Conservation (phyloP, 2,888 invertebrate genomes). For the Lycaena phlaeas region DNA sequence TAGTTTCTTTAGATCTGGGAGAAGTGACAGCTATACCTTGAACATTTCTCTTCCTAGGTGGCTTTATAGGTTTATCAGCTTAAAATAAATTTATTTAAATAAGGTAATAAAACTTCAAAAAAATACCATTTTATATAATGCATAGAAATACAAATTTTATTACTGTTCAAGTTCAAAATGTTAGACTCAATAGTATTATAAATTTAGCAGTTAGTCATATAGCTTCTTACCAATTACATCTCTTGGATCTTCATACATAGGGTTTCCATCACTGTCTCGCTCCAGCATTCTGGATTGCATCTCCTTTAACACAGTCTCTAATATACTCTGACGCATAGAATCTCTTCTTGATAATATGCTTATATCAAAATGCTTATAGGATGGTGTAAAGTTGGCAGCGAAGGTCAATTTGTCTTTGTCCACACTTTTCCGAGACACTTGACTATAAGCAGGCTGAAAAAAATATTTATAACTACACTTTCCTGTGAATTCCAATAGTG, state of each 20-base stretch:
- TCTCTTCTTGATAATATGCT: slow-evolving; percentile 30
- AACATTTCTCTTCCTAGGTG: slow-evolving; percentile 46
- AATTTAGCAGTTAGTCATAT: background rate
- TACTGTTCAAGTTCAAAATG: too few relatives aligned
- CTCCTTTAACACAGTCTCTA: slow-evolving; percentile 42
- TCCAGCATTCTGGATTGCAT: slow-evolving; percentile 38
- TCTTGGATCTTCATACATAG: slow-evolving; percentile 56
- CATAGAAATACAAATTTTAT: too few relatives aligned
- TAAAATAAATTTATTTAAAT: slow-evolving; percentile 12
- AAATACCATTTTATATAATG: too few relatives aligned
- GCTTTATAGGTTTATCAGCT: slow-evolving; percentile 47
- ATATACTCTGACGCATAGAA: slow-evolving; percentile 47
- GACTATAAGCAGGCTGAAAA: slow-evolving; percentile 23
- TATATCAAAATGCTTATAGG: slow-evolving; percentile 36
- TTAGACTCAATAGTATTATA: background rate
- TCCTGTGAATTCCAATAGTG: too few relatives aligned
- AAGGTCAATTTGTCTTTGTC: slow-evolving; percentile 37
- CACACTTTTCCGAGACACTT: slow-evolving; percentile 27
- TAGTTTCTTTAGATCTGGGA: slow-evolving; percentile 40
- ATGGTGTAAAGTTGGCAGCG: slow-evolving; percentile 45
- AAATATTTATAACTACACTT: background rate
- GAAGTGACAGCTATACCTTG: slow-evolving; percentile 39
- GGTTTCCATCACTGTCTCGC: slow-evolving; percentile 34
- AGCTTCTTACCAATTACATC: slow-evolving; percentile 48
- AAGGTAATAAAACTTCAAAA: background rate